These are phyloP conservation scores for Varecia variegata DNA, from an alignment of 2,797 vertebrate genomes.

Conservation along the genomic window DNA sequence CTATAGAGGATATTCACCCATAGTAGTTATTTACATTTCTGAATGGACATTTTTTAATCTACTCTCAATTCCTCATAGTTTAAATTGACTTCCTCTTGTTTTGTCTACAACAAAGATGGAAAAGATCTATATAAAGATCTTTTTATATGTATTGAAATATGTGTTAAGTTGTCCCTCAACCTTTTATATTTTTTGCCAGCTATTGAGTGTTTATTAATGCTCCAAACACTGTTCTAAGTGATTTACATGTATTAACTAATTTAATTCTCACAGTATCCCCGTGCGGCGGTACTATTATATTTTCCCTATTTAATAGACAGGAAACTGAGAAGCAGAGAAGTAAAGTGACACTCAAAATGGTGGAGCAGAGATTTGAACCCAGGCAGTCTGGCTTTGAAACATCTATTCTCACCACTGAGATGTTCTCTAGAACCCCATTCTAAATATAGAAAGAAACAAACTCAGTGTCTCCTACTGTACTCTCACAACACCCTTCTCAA, in stretches of 20 bases:
- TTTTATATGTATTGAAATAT: not conserved
- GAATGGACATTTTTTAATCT: not conserved
- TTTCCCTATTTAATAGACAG: not conserved
- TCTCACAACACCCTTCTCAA: not conserved
- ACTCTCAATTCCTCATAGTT: not conserved
- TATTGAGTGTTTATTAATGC: not conserved
- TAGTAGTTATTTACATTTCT: not conserved
- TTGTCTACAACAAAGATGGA: not conserved
- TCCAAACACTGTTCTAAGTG: not conserved
- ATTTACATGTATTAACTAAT: not conserved
- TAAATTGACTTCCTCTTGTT: not conserved
- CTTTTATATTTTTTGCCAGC: not conserved
- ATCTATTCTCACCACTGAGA: not conserved
- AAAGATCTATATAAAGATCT: not conserved
- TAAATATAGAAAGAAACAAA: not conserved
- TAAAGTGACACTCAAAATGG: not conserved
- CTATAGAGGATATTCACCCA: not conserved
- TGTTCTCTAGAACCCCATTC: not conserved
- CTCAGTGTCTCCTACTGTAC: not conserved
- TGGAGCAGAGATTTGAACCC: not conserved
- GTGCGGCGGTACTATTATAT: not conserved
- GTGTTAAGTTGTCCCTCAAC: not conserved
- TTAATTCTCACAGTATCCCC: not conserved
- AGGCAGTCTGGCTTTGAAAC: not conserved
- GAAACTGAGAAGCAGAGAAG: not conserved